phyloP scores from a whole-genome alignment of 2,113 vertebrate species.

The Glareola pratincola region DNA sequence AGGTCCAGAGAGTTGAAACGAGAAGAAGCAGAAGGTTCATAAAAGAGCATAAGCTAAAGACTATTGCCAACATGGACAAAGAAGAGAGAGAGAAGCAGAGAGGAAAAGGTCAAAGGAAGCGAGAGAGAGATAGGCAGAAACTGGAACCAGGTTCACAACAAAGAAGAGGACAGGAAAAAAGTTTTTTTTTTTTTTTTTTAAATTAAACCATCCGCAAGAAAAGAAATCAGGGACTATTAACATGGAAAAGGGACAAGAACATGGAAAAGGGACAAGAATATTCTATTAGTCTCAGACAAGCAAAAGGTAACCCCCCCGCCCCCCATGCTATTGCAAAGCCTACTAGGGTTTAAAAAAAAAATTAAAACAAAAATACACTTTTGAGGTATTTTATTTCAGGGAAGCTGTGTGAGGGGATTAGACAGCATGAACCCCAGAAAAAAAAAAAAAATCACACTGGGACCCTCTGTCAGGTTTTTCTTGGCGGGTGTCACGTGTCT shows the following conservation, averaged over 20 bases:
- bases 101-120: slow-evolving; percentile 48
- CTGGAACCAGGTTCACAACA: slow-evolving; percentile 7
- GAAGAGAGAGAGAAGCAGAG: background rate
- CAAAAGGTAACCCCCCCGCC: too few species aligned
- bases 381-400: background rate
- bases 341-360: background rate
- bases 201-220: background rate
- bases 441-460: background rate
- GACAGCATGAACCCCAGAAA: background rate
- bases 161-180: background rate
- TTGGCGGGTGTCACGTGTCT: fast-evolving
- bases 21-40: slow-evolving; percentile 43
- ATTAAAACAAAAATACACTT: background rate
- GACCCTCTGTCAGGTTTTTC: background rate
- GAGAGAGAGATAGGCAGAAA: background rate
- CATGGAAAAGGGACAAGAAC: background rate
- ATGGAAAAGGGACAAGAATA: background rate
- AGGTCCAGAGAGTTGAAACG: slow-evolving; percentile 6
- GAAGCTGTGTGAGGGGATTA: background rate
- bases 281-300: too few species aligned
- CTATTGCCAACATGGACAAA: slow-evolving; percentile 1
- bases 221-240: background rate
- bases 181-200: background rate
- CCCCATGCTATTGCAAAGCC: too few species aligned
- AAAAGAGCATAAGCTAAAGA: slow-evolving; percentile 6